Evolutionary conservation across 2,797 vertebrate genomes (phyloP), one percentile per base, ranked within the genome.

Genomic region (Benthosema pterotum): DNA sequence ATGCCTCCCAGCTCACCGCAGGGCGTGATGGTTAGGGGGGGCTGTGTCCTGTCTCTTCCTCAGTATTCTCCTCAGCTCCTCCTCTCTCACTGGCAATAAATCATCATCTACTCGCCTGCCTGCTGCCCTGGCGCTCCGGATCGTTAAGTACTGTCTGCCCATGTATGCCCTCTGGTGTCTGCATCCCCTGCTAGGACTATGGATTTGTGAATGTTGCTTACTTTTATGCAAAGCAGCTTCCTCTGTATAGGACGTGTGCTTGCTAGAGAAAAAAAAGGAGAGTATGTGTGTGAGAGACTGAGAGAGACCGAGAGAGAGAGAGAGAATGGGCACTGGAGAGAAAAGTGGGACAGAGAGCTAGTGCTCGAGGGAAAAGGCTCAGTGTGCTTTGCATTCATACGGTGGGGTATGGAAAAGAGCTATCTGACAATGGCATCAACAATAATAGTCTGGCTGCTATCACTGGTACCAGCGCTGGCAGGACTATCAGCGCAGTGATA

Each of bases 81-180:
- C 61, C 57, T 59, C 48, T 55, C 57, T 69, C 60, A 12, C 53
- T 59, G 57, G 62, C 59, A 52, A 83, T 85, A 82, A 85, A 89
- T 91, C 82, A 81, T 83, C 72, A 86, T 86, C 67, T 59, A 69
- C 77, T 85, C 75, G 59, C 60, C 74, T 11, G 68, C 71, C 71
- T 78, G 72, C 78, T 69, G 72, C 74, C 72, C 71, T 60, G 67
- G 71, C 49, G 60, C 71, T 74, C 56, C 63, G 69, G 76, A 83
- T 87, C 61, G 65, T 83, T 82, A 78, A 81, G 64, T 72, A 67
- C 78, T 68, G 74, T 78, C 72, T 83, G 67, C 67, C 71, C 63
- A 64, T 71, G 68, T 70, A 77, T 80, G 82, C 75, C 83, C 85
- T 90, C 82, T 75, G 75, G 72, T 74, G 67, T 71, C 75, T 66